A percentile compares a stretch with the other conserved stretches of the same genome.
These are phyloP conservation scores for Perdita meconis DNA, from an alignment of 2,888 invertebrate genomes.

Conservation along the genomic window DNA sequence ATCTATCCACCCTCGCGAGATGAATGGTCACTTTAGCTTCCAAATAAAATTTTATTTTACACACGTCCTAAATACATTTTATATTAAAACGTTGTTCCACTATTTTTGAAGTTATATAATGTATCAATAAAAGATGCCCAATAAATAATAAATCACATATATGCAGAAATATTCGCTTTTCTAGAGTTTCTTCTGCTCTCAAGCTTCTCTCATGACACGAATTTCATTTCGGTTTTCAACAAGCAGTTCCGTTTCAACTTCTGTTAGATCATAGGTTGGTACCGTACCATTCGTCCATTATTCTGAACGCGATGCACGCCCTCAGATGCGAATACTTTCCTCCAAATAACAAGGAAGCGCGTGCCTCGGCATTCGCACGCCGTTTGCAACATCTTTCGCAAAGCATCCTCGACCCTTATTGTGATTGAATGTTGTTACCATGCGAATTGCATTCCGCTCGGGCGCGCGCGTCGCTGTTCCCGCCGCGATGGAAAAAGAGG, in stretches of 20 bases:
- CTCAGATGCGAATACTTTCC: neutral
- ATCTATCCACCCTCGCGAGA: too few relatives aligned
- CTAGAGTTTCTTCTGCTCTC: too few relatives aligned
- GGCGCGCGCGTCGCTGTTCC: neutral
- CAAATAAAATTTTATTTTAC: too few relatives aligned
- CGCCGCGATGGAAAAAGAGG: slow-evolving; percentile 7
- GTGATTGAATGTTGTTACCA: slow-evolving; percentile 21
- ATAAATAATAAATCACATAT: too few relatives aligned
- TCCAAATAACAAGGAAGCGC: neutral
- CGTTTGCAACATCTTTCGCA: slow-evolving; percentile 24
- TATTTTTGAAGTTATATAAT: too few relatives aligned
- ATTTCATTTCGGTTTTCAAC: neutral
- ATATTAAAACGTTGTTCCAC: too few relatives aligned
- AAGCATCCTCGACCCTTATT: slow-evolving; percentile 39
- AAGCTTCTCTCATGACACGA: too few relatives aligned
- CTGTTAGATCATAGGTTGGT: neutral
- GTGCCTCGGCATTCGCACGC: slow-evolving; percentile 28
- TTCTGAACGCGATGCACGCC: neutral
- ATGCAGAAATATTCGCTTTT: too few relatives aligned
- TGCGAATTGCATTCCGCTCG: slow-evolving; percentile 18
- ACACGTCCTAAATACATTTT: too few relatives aligned
- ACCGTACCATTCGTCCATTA: neutral
- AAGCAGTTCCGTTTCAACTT: neutral
- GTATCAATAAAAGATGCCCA: too few relatives aligned
- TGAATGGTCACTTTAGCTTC: too few relatives aligned